Conservation (phyloP, 2,113 vertebrate genomes). For the Ia io region DNA sequence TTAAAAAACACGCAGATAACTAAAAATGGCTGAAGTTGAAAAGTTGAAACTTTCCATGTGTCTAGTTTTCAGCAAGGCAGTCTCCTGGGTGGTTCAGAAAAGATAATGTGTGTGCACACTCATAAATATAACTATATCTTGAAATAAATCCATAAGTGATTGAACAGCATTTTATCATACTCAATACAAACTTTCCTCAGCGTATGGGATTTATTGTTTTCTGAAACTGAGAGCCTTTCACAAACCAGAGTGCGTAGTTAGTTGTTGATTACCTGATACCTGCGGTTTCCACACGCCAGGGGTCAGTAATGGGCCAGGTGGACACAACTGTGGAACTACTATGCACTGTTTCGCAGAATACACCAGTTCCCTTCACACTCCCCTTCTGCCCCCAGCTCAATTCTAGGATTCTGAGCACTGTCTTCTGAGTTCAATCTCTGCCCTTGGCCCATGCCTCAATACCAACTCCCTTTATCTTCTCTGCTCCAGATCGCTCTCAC, state of each 20-base stretch:
- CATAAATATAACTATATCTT: background rate
- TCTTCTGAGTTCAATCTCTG: background rate
- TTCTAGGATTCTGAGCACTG: background rate
- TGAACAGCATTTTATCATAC: background rate
- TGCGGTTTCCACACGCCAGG: background rate
- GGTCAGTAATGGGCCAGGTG: background rate
- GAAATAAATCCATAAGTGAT: background rate
- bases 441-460: background rate
- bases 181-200: background rate
- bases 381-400: background rate
- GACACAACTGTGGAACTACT: background rate
- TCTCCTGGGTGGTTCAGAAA: constrained; percentile 17
- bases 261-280: background rate
- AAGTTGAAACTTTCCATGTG: constrained; percentile 70
- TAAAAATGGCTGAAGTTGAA: constrained; percentile 66
- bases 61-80: constrained; percentile 34
- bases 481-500: background rate
- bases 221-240: background rate
- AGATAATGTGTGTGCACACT: background rate
- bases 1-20: constrained; percentile 62
- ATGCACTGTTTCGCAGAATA: background rate
- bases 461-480: background rate
- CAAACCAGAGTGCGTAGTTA: background rate
- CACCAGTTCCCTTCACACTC: background rate
- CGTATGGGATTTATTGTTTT: background rate